Percentiles rank a stretch among this genome's conserved stretches.
Evolutionary conservation across 2,797 vertebrate species (phyloP).

Genomic region (Siniperca undulata): DNA sequence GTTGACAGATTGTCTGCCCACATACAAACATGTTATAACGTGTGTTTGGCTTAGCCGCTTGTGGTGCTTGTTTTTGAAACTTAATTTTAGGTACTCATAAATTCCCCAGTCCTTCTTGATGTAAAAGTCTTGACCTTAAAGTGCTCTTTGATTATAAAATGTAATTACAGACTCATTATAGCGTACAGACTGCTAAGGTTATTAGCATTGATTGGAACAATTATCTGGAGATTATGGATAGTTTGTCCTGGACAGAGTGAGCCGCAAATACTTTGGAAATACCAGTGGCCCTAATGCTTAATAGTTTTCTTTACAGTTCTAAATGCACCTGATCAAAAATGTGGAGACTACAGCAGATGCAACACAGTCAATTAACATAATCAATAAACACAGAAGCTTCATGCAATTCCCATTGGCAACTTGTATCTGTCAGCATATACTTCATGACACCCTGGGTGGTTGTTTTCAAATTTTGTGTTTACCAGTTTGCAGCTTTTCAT

Average conservation of each 20-base stretch:
- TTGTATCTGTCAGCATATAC: background rate
- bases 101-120: conserved; percentile 19
- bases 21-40: conserved; percentile 30
- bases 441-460: conserved; percentile 1
- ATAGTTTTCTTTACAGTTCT: conserved; percentile 13
- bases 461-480: conserved; percentile 24
- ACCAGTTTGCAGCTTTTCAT: background rate
- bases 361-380: background rate
- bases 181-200: conserved; percentile 21
- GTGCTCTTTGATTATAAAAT: conserved; percentile 51
- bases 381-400: background rate
- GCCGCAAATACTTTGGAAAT: conserved; percentile 34
- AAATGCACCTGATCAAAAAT: conserved; percentile 1
- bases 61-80: conserved; percentile 30
- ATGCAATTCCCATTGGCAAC: background rate
- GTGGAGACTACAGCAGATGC: background rate
- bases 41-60: conserved; percentile 34
- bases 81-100: conserved; percentile 21
- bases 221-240: conserved; percentile 48
- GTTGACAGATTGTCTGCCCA: conserved; percentile 59
- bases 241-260: conserved; percentile 36
- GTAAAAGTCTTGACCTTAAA: conserved; percentile 50
- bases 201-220: conserved; percentile 47
- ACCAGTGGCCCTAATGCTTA: background rate
- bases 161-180: conserved; percentile 54